Conservation (phyloP, 2,797 vertebrate genomes). For the Garrulus glandarius region DNA sequence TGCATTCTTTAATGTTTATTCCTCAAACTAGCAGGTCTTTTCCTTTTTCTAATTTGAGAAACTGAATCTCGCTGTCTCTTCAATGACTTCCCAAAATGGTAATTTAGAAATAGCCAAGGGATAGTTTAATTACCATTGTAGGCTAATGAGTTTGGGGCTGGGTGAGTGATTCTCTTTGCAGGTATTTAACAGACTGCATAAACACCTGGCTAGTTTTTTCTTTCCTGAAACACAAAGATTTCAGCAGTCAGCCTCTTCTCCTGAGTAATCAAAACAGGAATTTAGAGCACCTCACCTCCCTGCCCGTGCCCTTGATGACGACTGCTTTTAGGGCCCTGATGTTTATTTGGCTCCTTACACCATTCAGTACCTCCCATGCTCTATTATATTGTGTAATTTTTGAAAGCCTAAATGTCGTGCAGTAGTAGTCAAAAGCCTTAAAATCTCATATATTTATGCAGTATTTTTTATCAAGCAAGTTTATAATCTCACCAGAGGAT, state of each 20-base stretch:
- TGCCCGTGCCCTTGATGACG: neutral
- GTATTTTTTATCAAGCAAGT: conserved; percentile 39
- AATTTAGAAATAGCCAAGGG: neutral
- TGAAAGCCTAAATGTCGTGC: neutral
- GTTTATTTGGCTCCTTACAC: neutral
- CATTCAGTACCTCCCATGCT: neutral
- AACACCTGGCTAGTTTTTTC: neutral
- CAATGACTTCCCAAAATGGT: neutral
- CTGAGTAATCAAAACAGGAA: neutral
- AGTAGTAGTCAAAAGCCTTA: neutral
- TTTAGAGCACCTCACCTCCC: neutral
- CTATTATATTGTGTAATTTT: neutral
- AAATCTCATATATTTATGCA: conserved; percentile 10
- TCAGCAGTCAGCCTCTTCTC: neutral
- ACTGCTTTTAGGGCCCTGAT: neutral
- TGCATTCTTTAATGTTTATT: neutral
- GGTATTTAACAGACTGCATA: neutral
- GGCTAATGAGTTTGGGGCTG: neutral
- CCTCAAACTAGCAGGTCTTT: neutral
- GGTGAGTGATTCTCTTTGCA: neutral
- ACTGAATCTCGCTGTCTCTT: neutral
- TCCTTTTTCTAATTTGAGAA: neutral
- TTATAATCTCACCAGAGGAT: conserved; percentile 45
- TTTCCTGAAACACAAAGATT: neutral
- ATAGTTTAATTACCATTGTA: neutral